These are phyloP conservation scores for Cyclina sinensis DNA, from an alignment of 1,140 invertebrate species.

Conservation along the genomic window DNA sequence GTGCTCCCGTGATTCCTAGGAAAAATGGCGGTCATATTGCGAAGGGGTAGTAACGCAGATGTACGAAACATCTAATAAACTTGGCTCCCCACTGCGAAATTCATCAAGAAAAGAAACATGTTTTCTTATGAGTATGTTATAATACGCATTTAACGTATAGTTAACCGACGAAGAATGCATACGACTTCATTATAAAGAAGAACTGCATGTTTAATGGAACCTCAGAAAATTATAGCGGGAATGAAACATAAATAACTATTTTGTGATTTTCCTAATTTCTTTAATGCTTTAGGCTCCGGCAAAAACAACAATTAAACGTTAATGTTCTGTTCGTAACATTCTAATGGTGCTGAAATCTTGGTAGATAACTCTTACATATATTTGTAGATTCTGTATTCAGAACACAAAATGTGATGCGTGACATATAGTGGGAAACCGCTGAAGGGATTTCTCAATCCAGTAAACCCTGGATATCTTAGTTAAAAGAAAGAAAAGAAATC, in stretches of 20 bases:
- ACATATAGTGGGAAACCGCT: too few relatives aligned
- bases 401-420: too few relatives aligned
- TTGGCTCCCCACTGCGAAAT: conserved; percentile 29
- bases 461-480: too few relatives aligned
- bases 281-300: conserved; percentile 34
- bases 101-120: conserved; percentile 55
- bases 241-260: conserved; percentile 36
- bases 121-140: conserved; percentile 28
- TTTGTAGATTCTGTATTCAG: too few relatives aligned
- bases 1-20: conserved; percentile 46
- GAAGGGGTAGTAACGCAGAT: conserved; percentile 48
- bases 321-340: background rate
- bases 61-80: conserved; percentile 58
- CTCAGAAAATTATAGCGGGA: conserved; percentile 1
- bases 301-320: conserved; percentile 30
- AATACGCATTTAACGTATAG: conserved; percentile 36
- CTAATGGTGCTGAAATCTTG: background rate
- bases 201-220: conserved; percentile 4
- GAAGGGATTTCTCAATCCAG: too few relatives aligned
- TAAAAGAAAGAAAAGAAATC: too few relatives aligned
- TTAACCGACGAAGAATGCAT: conserved; percentile 28
- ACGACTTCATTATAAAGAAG: background rate
- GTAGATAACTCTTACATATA: background rate
- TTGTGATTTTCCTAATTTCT: conserved; percentile 30
- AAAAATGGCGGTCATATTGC: conserved; percentile 65